Conservation (phyloP, 2,888 invertebrate species). For the Nomada flava region DNA sequence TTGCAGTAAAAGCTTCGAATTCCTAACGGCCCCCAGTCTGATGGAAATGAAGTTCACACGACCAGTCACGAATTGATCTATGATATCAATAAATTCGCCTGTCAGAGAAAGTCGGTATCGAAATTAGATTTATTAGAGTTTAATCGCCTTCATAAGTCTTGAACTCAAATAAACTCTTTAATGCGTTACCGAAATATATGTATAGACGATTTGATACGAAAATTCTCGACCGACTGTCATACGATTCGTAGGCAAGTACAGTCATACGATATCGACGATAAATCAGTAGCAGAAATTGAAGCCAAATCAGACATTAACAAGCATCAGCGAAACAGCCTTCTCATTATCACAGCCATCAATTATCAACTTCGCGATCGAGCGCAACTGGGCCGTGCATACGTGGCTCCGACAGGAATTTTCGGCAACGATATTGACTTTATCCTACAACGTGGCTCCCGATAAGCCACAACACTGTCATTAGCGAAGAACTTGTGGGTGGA, state of each 20-base stretch:
- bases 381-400: conserved; percentile 14
- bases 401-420: conserved; percentile 23
- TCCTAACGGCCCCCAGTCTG: conserved; percentile 3
- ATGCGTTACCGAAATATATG: too few relatives aligned
- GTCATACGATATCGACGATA: conserved; percentile 40
- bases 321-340: conserved; percentile 30
- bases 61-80: conserved; percentile 18
- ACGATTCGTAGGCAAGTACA: neutral
- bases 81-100: conserved; percentile 15
- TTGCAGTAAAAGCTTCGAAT: neutral
- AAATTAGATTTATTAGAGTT: neutral
- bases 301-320: conserved; percentile 50
- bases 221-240: neutral
- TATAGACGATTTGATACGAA: neutral
- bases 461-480: conserved; percentile 3
- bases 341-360: conserved; percentile 46
- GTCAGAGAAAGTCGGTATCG: neutral
- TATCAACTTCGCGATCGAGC: conserved; percentile 40
- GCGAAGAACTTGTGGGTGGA: neutral
- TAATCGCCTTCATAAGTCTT: neutral
- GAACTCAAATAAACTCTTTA: neutral
- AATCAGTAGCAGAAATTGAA: conserved; percentile 50
- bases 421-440: conserved; percentile 15
- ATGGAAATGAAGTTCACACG: neutral
- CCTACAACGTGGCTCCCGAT: conserved; percentile 1